Evolutionary conservation across 2,113 vertebrate genomes (phyloP).

Genomic region (Zootoca vivipara): DNA sequence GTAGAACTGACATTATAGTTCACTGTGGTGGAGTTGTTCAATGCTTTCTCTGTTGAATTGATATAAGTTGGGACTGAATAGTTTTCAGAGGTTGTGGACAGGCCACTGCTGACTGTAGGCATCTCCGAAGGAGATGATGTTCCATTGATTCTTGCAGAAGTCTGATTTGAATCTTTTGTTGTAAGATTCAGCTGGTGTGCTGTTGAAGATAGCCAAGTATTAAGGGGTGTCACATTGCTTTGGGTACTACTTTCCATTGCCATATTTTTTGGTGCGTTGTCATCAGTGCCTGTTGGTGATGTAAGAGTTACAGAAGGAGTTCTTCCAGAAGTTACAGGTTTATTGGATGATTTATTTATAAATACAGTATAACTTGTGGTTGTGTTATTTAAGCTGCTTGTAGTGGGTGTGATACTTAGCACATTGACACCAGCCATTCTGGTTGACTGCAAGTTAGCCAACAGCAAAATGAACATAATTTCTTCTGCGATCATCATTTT

Average conservation of each 20-base stretch:
- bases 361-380: not conserved
- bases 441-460: conserved; percentile 43
- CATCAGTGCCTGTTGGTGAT: not conserved
- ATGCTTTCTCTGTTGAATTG: not conserved
- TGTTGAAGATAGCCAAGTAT: not conserved
- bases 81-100: not conserved
- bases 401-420: not conserved
- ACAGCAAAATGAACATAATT: conserved; percentile 50
- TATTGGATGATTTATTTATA: not conserved
- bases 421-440: conserved; percentile 1
- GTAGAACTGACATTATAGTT: not conserved
- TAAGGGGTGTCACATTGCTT: not conserved
- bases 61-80: not conserved
- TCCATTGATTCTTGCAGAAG: not conserved
- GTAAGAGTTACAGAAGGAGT: not conserved
- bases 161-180: not conserved
- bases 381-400: not conserved
- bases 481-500: conserved; percentile 50
- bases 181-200: not conserved
- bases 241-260: not conserved
- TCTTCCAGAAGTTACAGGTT: fast-evolving
- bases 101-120: not conserved
- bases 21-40: not conserved
- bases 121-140: not conserved
- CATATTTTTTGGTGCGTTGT: not conserved